Conservation (phyloP, 2,888 invertebrate genomes). For the Xestobium rufovillosum region DNA sequence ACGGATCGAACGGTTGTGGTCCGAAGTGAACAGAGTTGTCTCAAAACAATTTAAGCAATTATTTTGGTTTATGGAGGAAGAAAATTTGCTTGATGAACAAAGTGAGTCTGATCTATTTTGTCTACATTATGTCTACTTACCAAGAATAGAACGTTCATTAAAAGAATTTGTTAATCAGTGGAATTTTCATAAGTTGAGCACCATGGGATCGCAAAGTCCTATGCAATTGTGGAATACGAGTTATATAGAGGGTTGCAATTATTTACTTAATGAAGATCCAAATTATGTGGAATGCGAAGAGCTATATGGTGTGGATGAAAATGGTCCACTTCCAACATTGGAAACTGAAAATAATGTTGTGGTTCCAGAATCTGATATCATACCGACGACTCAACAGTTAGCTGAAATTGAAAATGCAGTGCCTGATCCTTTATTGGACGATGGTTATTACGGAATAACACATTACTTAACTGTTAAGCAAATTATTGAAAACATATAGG, state of each 20-base stretch:
- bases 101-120: conserved; percentile 15
- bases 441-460: too few relatives aligned
- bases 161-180: conserved; percentile 17
- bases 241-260: conserved; percentile 6
- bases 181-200: conserved; percentile 16
- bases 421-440: too few relatives aligned
- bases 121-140: conserved; percentile 13
- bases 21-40: conserved; percentile 17
- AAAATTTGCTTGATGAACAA: conserved; percentile 13
- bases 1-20: conserved; percentile 16
- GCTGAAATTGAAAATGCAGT: too few relatives aligned
- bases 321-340: conserved; percentile 3
- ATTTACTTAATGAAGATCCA: conserved; percentile 12
- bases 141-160: conserved; percentile 13
- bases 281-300: conserved; percentile 8
- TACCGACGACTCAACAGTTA: not conserved
- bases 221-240: conserved; percentile 15
- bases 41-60: conserved; percentile 14
- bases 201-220: conserved; percentile 12
- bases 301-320: conserved; percentile 10
- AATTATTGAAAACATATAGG: too few relatives aligned
- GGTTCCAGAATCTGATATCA: conserved; percentile 7
- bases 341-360: conserved; percentile 13
- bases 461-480: too few relatives aligned
- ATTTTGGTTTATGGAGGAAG: conserved; percentile 15